Percentiles rank a stretch among this genome's conserved stretches.
phyloP scores from a whole-genome alignment of 2,797 vertebrate genomes.

The Brachyalestes nurse region DNA sequence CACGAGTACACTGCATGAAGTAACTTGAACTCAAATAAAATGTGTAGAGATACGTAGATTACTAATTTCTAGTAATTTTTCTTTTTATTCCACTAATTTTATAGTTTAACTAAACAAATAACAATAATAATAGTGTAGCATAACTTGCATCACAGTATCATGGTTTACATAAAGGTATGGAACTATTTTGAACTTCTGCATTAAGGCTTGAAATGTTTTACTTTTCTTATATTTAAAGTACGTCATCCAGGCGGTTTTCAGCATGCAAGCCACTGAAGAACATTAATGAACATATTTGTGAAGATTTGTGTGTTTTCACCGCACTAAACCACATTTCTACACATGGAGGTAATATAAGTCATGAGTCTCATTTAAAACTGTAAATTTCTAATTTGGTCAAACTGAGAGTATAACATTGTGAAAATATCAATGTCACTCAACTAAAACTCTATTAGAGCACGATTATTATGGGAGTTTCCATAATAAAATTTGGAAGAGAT shows the following conservation, averaged over 20 bases:
- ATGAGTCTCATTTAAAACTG: not conserved
- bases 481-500: not conserved
- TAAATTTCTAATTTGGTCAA: not conserved
- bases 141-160: too few species aligned
- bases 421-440: not conserved
- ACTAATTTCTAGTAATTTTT: not conserved
- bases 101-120: too few species aligned
- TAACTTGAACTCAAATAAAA: not conserved
- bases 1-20: too few species aligned
- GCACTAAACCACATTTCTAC: not conserved
- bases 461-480: not conserved
- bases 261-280: slow-evolving; percentile 1
- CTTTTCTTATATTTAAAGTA: not conserved
- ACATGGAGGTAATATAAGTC: not conserved
- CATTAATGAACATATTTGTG: slow-evolving; percentile 2
- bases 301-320: not conserved
- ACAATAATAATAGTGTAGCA: too few species aligned
- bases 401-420: not conserved
- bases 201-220: not conserved
- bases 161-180: too few species aligned
- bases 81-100: not conserved
- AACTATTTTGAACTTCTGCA: too few species aligned
- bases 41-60: not conserved
- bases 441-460: not conserved
- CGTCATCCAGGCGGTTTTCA: not conserved